phyloP scores from a whole-genome alignment of 2,797 vertebrate genomes.

The Emys orbicularis region DNA sequence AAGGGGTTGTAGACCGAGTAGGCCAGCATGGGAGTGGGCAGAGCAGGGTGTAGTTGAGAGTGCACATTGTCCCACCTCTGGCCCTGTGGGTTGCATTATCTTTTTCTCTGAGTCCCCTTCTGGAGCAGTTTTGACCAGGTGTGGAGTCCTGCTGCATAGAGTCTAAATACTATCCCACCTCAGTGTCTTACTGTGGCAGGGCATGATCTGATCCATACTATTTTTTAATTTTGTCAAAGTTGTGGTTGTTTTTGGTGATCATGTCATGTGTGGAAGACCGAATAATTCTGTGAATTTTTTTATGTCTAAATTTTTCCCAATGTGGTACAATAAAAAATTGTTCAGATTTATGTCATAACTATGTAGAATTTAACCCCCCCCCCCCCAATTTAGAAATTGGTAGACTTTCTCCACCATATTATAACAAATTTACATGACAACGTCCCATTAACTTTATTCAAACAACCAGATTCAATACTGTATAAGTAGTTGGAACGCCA shows the following conservation, averaged over 20 bases:
- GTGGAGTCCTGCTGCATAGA: background rate
- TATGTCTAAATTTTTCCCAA: background rate
- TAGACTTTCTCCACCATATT: background rate
- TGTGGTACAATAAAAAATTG: background rate
- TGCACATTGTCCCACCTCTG: background rate
- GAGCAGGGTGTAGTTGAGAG: background rate
- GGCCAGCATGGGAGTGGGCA: fast-evolving
- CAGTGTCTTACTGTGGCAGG: background rate
- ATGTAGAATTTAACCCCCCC: background rate
- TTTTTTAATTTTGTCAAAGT: background rate
- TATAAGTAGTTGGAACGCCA: background rate
- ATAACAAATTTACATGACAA: background rate
- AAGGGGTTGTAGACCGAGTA: background rate
- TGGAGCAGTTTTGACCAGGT: background rate
- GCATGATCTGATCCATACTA: background rate
- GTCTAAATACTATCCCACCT: background rate
- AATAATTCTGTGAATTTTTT: background rate
- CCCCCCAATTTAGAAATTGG: background rate
- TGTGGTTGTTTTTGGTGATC: background rate
- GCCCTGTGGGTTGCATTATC: background rate
- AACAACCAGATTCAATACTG: background rate
- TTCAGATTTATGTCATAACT: background rate
- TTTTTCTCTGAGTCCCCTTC: background rate
- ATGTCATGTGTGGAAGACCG: background rate
- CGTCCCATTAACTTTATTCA: slow-evolving; percentile 10